Conservation (phyloP, 2,113 vertebrate species). For the Meleagris gallopavo region DNA sequence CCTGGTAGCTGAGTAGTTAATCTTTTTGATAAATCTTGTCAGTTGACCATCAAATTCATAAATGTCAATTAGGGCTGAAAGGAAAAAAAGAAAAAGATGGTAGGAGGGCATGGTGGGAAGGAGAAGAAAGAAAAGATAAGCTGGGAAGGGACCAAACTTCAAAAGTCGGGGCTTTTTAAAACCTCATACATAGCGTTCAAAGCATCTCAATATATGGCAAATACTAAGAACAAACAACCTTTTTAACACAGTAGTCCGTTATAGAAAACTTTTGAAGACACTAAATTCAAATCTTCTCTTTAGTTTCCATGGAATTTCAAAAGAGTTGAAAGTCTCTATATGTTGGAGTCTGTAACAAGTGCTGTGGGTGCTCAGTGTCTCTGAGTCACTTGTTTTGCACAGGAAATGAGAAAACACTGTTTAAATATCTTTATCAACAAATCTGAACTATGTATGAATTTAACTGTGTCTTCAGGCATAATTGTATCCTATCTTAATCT, state of each 20-base stretch:
- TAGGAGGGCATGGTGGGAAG: not conserved
- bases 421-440: not conserved
- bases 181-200: not conserved
- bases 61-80: conserved; percentile 20
- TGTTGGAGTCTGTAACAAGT: not conserved
- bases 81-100: not conserved
- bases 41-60: conserved; percentile 53
- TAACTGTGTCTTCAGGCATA: not conserved
- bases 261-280: not conserved
- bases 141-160: not conserved
- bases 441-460: not conserved
- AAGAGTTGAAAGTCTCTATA: not conserved
- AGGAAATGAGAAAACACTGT: not conserved
- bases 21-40: conserved; percentile 43
- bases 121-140: not conserved
- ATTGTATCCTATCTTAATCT: not conserved
- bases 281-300: not conserved
- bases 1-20: conserved; percentile 45
- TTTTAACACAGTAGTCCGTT: not conserved
- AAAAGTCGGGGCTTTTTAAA: not conserved
- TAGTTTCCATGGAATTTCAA: not conserved
- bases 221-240: not conserved
- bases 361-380: not conserved
- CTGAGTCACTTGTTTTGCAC: not conserved
- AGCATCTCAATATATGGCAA: not conserved